A percentile compares a stretch with the other conserved stretches of the same genome.
phyloP scores from a whole-genome alignment of 2,113 vertebrate species.

The Porphyrio hochstetteri region DNA sequence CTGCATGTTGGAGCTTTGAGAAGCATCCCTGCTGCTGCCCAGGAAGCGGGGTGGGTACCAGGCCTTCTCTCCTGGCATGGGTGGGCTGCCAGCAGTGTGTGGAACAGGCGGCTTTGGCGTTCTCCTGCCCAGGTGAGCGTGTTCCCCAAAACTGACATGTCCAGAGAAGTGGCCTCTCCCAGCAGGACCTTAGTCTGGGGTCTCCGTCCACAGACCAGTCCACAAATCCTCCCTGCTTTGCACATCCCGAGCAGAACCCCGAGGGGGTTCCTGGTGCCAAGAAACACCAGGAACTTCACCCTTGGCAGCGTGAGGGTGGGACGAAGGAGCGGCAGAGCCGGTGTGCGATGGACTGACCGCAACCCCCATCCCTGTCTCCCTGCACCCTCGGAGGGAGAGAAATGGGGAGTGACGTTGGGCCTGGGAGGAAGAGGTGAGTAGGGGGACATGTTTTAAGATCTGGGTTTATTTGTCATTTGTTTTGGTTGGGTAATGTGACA shows the following conservation, averaged over 20 bases:
- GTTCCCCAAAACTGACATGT: not conserved
- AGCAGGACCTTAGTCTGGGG: not conserved
- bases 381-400: too few species aligned
- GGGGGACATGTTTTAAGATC: too few species aligned
- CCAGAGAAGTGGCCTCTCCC: not conserved
- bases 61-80: not conserved
- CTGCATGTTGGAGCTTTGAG: accelerated
- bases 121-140: not conserved
- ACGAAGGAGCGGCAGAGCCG: too few species aligned
- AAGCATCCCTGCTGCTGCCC: accelerated
- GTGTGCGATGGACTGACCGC: too few species aligned
- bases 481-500: too few species aligned
- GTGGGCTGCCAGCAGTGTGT: not conserved
- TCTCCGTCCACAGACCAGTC: not conserved
- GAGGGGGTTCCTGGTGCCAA: not conserved
- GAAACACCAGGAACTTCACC: not conserved
- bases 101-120: not conserved
- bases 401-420: too few species aligned
- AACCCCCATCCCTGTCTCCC: too few species aligned
- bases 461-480: too few species aligned
- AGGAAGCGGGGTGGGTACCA: not conserved
- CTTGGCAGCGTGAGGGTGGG: not conserved
- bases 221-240: not conserved
- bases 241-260: not conserved
- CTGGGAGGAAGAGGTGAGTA: too few species aligned